Evolutionary conservation across 2,797 vertebrate genomes (phyloP).

Genomic region (Paratrypauchen microcephalus): DNA sequence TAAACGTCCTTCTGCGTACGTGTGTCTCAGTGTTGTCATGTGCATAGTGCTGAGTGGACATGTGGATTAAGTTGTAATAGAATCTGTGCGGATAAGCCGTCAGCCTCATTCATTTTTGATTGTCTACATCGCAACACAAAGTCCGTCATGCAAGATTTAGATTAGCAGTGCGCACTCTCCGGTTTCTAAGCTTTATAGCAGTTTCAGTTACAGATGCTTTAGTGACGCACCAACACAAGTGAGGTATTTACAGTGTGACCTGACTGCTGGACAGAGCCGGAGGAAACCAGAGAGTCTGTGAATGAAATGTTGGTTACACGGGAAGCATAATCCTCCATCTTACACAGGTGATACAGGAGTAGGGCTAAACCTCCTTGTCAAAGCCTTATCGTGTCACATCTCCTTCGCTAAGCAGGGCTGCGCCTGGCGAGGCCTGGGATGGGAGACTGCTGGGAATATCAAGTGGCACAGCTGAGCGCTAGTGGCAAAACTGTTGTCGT

Average conservation of each 20-base stretch:
- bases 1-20: not conserved
- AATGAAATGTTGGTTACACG: no score
- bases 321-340: no score
- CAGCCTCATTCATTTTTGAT: constrained; percentile 14
- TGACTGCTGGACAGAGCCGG: not conserved
- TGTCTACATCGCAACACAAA: constrained; percentile 10
- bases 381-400: no score
- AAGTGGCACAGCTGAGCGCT: no score
- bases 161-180: not conserved
- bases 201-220: not conserved
- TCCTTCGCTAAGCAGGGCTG: no score
- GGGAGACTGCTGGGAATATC: no score
- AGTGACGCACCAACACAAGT: not conserved
- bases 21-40: not conserved
- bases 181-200: not conserved
- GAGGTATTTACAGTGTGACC: constrained; percentile 7
- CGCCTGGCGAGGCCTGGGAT: no score
- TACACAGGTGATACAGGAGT: no score
- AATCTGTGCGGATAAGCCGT: constrained; percentile 3
- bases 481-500: no score
- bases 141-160: constrained; percentile 7
- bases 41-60: not conserved
- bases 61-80: constrained; percentile 7
- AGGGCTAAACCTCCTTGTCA: no score
- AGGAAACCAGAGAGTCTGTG: no score